Evolutionary conservation across 2,797 vertebrate species (phyloP).

Genomic region (Crocidura indochinensis): DNA sequence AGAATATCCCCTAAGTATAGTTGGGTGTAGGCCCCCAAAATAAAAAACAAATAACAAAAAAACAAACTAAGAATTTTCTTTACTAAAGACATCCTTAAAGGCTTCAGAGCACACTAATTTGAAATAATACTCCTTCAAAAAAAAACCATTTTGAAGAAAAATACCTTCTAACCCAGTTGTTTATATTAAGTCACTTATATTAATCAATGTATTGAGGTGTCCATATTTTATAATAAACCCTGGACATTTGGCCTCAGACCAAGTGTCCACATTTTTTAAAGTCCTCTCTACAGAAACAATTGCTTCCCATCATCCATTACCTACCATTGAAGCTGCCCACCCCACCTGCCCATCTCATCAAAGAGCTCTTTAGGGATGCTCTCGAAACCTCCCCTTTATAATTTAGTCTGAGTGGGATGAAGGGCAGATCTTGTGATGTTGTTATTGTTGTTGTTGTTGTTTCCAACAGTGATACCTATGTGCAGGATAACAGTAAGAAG

Average conservation of each 20-base stretch:
- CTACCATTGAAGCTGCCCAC: neutral
- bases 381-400: neutral
- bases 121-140: constrained; percentile 21
- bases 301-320: neutral
- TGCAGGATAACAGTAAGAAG: neutral
- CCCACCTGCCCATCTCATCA: neutral
- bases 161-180: neutral
- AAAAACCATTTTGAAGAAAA: constrained; percentile 23
- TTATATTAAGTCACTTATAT: accelerated
- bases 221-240: neutral
- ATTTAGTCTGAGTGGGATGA: neutral
- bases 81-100: neutral
- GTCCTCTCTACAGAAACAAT: neutral
- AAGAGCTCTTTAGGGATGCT: neutral
- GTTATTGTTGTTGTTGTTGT: no score
- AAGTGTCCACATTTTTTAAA: neutral
- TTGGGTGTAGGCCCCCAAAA: no score
- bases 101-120: neutral
- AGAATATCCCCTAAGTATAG: no score
- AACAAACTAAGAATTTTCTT: no score
- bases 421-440: neutral
- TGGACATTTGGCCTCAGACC: neutral
- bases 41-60: no score
- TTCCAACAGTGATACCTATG: neutral
- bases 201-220: neutral